These are phyloP conservation scores for Heliconius congener DNA, from an alignment of 1,140 invertebrate genomes.

Conservation along the genomic window DNA sequence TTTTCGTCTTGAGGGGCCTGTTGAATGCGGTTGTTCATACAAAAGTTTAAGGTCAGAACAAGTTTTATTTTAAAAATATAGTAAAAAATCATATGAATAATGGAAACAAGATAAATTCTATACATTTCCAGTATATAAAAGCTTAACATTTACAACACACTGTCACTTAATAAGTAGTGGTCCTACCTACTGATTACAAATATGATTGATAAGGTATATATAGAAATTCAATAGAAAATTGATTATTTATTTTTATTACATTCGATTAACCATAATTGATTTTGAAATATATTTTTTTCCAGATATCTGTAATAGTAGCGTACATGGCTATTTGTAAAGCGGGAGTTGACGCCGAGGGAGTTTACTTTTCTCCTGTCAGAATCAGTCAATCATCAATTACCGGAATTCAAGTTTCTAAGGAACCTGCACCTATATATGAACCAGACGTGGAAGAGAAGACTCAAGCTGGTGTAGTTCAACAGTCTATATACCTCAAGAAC, in stretches of 20 bases:
- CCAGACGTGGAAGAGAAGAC: neutral
- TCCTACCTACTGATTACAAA: conserved; percentile 26
- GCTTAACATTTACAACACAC: conserved; percentile 24
- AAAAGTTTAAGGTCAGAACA: conserved; percentile 47
- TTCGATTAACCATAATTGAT: neutral
- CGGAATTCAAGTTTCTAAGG: neutral
- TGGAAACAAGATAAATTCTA: conserved; percentile 36
- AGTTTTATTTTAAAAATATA: conserved; percentile 39
- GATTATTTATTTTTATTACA: neutral
- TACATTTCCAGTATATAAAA: conserved; percentile 44
- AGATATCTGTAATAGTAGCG: conserved; percentile 39
- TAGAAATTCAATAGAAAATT: neutral
- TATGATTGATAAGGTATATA: conserved; percentile 38
- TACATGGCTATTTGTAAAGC: conserved; percentile 29
- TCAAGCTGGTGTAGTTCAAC: neutral
- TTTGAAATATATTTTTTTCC: conserved; percentile 25
- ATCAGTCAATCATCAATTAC: neutral
- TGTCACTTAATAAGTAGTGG: conserved; percentile 33
- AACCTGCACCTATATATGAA: conserved; percentile 36
- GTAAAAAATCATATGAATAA: conserved; percentile 13
- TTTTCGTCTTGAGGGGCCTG: conserved; percentile 35
- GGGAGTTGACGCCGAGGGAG: conserved; percentile 26
- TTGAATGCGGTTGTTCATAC: conserved; percentile 28
- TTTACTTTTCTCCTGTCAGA: conserved; percentile 11
- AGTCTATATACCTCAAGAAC: neutral